Evolutionary conservation across 2,888 invertebrate genomes (phyloP), one percentile per base, ranked within the genome.

Genomic region (Caenorhabditis sp.): DNA sequence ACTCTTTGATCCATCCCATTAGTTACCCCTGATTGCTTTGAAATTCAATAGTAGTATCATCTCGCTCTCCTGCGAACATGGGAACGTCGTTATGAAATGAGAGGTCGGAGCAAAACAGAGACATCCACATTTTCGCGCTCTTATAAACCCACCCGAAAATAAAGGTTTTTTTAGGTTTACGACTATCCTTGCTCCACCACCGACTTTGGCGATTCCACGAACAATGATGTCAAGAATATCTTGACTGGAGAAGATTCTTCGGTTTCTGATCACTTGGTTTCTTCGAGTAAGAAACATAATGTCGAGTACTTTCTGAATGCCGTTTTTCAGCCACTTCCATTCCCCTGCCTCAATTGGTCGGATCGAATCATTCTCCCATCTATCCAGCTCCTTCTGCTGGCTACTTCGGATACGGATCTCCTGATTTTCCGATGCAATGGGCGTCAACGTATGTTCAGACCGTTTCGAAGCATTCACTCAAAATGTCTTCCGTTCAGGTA

Each of bases 341-440:
- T 10, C n/a, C 49, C 4, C 26, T 68, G 22, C 66, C 72, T 0
- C 44, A 73, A 8, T 31, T 66, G 19, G n/a, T 31, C 31, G 41
- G n/a, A 6, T 24, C 31, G 2, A 66, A 66, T 22, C 54, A 80
- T 19, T 72, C 64, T 28, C 73, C 74, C n/a, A 44, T 73, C 24
- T 74, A 80, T 47, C 77, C 77, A 54, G 28, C 59, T 51, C n/a
- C n/a, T n/a, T 10, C 75, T 0, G 6, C 74, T 14, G 12, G 31
- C 14, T 80, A 74, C 38, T 63, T 79, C 22, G 70, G 80, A n/a
- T 74, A 80, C 44, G 74, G 69, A 35, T 51, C 59, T 10, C 31
- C 59, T 14, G 80, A 80, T 10, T 63, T 80, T 31, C 80, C 80
- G 14, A 74, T 80, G 74, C 80, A 80, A 63, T 80, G 80, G 80